Conservation (phyloP, 2,888 invertebrate species). For the Aphidius colemani region DNA sequence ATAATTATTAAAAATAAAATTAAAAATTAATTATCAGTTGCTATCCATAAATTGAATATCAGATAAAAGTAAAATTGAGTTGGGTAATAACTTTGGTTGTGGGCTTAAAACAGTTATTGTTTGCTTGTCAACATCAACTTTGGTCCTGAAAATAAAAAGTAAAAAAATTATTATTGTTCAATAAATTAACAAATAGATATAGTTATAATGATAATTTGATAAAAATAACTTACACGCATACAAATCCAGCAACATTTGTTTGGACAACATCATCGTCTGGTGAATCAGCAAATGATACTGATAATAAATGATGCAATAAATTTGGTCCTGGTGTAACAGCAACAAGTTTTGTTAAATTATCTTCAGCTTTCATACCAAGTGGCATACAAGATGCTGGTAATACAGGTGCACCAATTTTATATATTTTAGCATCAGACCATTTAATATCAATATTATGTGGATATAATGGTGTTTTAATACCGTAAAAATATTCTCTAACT, state of each 20-base stretch:
- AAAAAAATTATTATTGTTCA: slow-evolving; percentile 8
- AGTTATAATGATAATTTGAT: slow-evolving; percentile 15
- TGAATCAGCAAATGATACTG: slow-evolving; percentile 84
- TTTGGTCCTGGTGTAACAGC: slow-evolving; percentile 75
- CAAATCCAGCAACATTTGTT: slow-evolving; percentile 87
- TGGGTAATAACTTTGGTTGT: slow-evolving; percentile 90
- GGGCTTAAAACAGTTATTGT: slow-evolving; percentile 89
- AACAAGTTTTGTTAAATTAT: slow-evolving; percentile 89
- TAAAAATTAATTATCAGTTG: slow-evolving; percentile 63
- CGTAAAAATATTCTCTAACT: slow-evolving; percentile 95
- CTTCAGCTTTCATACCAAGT: slow-evolving; percentile 90
- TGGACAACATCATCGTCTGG: slow-evolving; percentile 84
- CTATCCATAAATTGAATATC: slow-evolving; percentile 96
- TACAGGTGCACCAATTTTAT: slow-evolving; percentile 91
- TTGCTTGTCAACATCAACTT: slow-evolving; percentile 87
- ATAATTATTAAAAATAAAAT: not conserved
- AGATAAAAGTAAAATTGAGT: slow-evolving; percentile 82
- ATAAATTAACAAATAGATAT: not conserved
- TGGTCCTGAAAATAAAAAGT: slow-evolving; percentile 75
- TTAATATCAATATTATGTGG: slow-evolving; percentile 95
- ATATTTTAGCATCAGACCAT: slow-evolving; percentile 86
- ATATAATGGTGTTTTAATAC: slow-evolving; percentile 78
- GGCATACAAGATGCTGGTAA: slow-evolving; percentile 96
- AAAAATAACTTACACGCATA: slow-evolving; percentile 79
- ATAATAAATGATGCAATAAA: slow-evolving; percentile 85